A percentile compares a stretch with the other conserved stretches of the same genome.
phyloP scores from a whole-genome alignment of 2,113 vertebrate species.

The Phyllostomus hastatus region DNA sequence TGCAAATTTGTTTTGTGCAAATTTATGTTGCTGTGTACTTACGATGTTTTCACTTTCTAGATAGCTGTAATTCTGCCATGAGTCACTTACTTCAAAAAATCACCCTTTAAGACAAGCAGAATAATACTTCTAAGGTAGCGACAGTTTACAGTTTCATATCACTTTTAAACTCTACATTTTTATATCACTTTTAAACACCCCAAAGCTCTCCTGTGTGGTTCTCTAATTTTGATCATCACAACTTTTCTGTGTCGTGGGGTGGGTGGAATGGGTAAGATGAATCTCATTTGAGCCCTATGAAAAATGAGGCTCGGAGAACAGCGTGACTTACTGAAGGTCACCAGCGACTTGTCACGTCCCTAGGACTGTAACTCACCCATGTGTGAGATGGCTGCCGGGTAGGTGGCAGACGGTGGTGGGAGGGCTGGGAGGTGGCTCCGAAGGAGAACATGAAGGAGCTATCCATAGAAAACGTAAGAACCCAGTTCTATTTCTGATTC shows the following conservation, averaged over 20 bases:
- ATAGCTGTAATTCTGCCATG: neutral
- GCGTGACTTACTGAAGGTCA: neutral
- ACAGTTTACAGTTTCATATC: neutral
- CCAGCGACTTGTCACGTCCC: too few species aligned
- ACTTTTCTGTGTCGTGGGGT: neutral
- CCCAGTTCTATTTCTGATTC: slow-evolving; percentile 53
- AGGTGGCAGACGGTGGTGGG: neutral
- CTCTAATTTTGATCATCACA: neutral
- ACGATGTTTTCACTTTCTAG: neutral
- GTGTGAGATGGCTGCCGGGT: neutral
- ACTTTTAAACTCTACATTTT: neutral
- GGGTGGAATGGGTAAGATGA: neutral
- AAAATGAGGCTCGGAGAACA: neutral
- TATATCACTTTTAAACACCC: neutral
- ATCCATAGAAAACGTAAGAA: neutral
- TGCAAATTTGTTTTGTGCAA: neutral
- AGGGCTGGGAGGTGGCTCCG: neutral
- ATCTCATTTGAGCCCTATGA: neutral
- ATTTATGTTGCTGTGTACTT: neutral
- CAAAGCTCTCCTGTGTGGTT: neutral
- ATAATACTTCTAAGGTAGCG: neutral
- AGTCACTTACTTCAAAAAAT: neutral
- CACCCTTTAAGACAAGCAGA: neutral
- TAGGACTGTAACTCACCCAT: neutral
- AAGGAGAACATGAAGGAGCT: neutral